phyloP scores from a whole-genome alignment of 2,113 vertebrate species.

The Sturnus vulgaris region DNA sequence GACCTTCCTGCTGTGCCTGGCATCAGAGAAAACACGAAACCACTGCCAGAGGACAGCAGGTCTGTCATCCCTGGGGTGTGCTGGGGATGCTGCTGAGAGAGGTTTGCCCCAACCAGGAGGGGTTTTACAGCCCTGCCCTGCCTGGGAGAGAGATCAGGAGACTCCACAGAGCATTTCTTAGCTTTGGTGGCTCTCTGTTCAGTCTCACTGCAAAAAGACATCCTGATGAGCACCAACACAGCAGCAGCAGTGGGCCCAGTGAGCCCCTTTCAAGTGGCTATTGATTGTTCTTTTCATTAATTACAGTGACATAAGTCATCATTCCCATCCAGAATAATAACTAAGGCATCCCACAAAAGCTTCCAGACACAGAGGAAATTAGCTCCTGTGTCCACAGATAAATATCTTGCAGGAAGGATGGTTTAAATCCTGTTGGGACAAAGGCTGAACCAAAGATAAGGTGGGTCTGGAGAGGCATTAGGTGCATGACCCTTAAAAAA shows the following conservation, averaged over 20 bases:
- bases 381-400: neutral
- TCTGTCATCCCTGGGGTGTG: neutral
- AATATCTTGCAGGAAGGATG: neutral
- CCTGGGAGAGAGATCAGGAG: neutral
- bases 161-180: neutral
- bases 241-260: neutral
- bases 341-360: neutral
- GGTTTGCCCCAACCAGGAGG: too few relatives aligned
- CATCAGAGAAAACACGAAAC: neutral
- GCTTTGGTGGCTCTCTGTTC: neutral
- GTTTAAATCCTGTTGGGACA: neutral
- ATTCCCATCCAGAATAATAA: neutral
- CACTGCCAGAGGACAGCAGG: neutral
- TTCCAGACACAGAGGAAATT: slow-evolving; percentile 2
- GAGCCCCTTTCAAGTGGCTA: neutral
- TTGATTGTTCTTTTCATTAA: neutral
- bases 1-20: neutral
- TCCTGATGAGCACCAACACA: slow-evolving; percentile 20
- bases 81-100: neutral
- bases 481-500: neutral
- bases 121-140: neutral
- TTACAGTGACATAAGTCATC: neutral
- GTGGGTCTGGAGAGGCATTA: slow-evolving; percentile 42
- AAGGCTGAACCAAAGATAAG: neutral
- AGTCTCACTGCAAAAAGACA: slow-evolving; percentile 5